phyloP scores from a whole-genome alignment of 2,888 invertebrate species.

The Brenthis ino region DNA sequence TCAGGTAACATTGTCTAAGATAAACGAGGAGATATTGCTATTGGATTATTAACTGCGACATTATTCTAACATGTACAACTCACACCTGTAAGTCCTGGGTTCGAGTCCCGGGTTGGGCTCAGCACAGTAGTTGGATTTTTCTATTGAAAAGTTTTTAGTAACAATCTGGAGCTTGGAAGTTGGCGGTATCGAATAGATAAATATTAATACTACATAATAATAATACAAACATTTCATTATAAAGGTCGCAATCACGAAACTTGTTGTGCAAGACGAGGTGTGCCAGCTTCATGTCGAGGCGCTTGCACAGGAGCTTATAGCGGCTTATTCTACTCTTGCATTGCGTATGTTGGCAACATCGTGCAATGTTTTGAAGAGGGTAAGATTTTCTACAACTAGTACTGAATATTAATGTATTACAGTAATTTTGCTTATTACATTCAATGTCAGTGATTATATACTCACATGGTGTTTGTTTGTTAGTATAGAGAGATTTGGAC shows the following conservation, averaged over 20 bases:
- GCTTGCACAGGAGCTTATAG: constrained; percentile 87
- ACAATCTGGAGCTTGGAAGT: no score
- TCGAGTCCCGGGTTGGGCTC: no score
- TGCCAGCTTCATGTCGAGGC: constrained; percentile 80
- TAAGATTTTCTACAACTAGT: constrained; percentile 48
- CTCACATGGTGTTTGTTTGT: not conserved
- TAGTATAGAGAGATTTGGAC: not conserved
- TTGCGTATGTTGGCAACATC: constrained; percentile 92
- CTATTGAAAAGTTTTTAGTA: no score
- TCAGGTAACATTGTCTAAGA: no score
- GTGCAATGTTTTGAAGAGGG: constrained; percentile 94
- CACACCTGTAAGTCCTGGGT: no score
- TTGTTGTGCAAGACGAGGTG: constrained; percentile 87
- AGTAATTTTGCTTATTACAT: no score
- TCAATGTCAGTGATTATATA: no score
- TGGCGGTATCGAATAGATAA: no score
- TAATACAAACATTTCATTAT: no score
- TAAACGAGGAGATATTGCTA: not conserved
- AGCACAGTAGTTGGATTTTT: no score
- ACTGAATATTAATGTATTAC: no score
- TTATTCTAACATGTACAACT: not conserved
- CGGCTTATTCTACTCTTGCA: constrained; percentile 86
- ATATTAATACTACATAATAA: no score
- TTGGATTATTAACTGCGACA: not conserved
- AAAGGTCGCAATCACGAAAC: constrained; percentile 87